phyloP scores from a whole-genome alignment of 1,140 invertebrate genomes.

The Leguminivora glycinivorella region DNA sequence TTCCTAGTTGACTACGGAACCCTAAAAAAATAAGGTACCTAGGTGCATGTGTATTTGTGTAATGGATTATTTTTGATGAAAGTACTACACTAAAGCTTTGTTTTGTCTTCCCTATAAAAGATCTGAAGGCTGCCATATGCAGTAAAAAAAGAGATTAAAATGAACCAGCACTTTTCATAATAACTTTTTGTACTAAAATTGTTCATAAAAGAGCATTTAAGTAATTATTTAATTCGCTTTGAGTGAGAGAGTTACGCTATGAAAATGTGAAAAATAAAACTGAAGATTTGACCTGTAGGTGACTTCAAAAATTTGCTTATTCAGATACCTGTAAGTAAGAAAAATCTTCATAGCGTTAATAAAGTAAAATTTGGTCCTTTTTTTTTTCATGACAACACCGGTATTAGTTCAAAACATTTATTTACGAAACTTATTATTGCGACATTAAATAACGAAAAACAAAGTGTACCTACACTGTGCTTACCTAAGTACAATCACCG shows the following conservation, averaged over 20 bases:
- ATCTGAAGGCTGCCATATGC: not conserved
- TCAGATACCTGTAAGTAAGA: too few species aligned
- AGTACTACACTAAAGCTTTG: not conserved
- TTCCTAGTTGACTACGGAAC: too few species aligned
- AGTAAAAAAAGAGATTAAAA: not conserved
- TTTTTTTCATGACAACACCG: too few species aligned
- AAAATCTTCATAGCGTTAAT: too few species aligned
- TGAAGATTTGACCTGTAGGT: not conserved
- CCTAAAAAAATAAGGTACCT: too few species aligned
- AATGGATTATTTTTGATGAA: not conserved
- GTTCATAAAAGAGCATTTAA: constrained; percentile 2
- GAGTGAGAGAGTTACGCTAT: not conserved
- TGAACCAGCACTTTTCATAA: not conserved
- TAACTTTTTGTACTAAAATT: not conserved
- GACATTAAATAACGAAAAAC: too few species aligned
- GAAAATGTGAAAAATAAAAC: not conserved
- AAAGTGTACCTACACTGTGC: too few species aligned
- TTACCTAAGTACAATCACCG: too few species aligned
- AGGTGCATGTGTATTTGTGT: not conserved
- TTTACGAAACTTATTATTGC: too few species aligned
- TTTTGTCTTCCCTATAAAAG: constrained; percentile 9
- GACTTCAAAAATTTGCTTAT: too few species aligned
- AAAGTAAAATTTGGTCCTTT: too few species aligned
- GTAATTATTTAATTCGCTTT: not conserved
- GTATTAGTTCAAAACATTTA: too few species aligned